phyloP scores from a whole-genome alignment of 1,140 invertebrate species.

The Drosophila lacteicornis region DNA sequence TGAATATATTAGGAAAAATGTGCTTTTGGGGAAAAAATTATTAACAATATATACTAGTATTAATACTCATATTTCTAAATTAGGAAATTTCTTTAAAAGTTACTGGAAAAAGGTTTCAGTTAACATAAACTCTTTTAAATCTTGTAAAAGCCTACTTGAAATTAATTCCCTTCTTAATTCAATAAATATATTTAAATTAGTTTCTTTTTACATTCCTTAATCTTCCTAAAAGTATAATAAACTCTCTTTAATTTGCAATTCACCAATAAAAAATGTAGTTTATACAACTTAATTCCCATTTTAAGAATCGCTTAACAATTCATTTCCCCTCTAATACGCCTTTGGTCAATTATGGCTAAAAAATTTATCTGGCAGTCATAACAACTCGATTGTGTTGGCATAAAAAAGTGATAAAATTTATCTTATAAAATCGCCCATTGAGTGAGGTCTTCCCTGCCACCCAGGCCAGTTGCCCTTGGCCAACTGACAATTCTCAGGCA shows the following conservation, averaged over 20 bases:
- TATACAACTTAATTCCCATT: not conserved
- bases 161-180: not conserved
- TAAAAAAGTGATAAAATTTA: conserved; percentile 36
- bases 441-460: not conserved
- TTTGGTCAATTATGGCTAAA: conserved; percentile 11
- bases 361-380: conserved; percentile 23
- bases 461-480: conserved; percentile 1
- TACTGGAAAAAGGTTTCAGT: no score
- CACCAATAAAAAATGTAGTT: not conserved
- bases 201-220: no score
- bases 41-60: no score
- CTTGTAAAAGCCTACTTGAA: no score
- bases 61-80: no score
- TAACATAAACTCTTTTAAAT: not conserved
- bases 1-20: not conserved
- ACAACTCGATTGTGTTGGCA: conserved; percentile 33
- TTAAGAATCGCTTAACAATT: not conserved
- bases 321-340: not conserved
- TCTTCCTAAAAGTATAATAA: not conserved
- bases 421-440: conserved; percentile 22
- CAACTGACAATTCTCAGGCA: conserved; percentile 33
- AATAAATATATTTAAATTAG: not conserved
- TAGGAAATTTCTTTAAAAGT: no score
- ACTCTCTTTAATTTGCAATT: not conserved
- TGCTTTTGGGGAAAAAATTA: not conserved